Evolutionary conservation across 2,888 invertebrate genomes (phyloP).

Genomic region (Synergus itoensis): DNA sequence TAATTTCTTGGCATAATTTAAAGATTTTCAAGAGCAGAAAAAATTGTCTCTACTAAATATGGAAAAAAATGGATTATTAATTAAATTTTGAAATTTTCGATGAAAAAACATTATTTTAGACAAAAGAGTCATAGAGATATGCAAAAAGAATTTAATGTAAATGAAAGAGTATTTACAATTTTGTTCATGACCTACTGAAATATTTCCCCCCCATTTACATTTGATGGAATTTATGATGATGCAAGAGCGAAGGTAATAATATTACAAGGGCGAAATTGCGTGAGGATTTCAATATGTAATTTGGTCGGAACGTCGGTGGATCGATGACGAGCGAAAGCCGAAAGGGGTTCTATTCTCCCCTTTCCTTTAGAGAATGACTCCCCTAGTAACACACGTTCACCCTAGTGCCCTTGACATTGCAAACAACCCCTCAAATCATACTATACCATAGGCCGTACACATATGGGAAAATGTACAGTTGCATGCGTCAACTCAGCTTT

Average conservation of each 20-base stretch:
- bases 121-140: too few species aligned
- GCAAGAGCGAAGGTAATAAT: constrained; percentile 7
- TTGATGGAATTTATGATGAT: constrained; percentile 18
- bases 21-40: too few species aligned
- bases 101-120: too few species aligned
- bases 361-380: constrained; percentile 47
- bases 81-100: too few species aligned
- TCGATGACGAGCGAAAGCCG: constrained; percentile 58
- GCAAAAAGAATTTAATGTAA: not conserved
- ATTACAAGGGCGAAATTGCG: constrained; percentile 11
- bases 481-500: constrained; percentile 20
- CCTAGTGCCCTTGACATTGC: constrained; percentile 65
- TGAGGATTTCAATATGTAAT: constrained; percentile 34
- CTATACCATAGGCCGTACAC: not conserved
- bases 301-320: constrained; percentile 44
- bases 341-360: constrained; percentile 41
- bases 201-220: not conserved
- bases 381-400: constrained; percentile 56
- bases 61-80: too few species aligned
- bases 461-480: constrained; percentile 21
- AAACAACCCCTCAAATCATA: constrained; percentile 49
- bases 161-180: not conserved
- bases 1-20: too few species aligned
- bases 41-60: too few species aligned
- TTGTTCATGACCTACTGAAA: constrained; percentile 18